Conservation (phyloP, 35 echinoderm and acorn worm genomes). For the Heliocidaris tuberculata region DNA sequence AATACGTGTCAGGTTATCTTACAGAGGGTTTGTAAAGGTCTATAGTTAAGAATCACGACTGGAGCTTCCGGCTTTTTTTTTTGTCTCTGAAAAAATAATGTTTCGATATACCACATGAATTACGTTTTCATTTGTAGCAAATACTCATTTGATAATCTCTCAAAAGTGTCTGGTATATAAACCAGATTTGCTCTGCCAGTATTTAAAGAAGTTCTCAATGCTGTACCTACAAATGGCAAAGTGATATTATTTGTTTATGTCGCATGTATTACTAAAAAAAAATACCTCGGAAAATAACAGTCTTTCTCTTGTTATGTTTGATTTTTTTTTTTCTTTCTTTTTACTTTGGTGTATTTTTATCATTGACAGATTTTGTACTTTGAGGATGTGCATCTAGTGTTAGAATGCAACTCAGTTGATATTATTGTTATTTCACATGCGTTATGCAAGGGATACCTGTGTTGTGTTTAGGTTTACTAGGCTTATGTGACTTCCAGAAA, state of each 20-base stretch:
- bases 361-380: neutral
- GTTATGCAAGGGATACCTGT: neutral
- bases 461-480: neutral
- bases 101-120: neutral
- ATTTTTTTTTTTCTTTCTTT: neutral
- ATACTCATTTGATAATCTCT: neutral
- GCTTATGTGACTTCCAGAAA: neutral
- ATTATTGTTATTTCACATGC: neutral
- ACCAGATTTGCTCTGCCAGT: neutral
- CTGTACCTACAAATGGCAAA: neutral
- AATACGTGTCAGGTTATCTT: neutral
- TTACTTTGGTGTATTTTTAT: neutral
- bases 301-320: conserved; percentile 17
- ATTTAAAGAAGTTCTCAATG: neutral
- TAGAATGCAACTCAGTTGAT: neutral
- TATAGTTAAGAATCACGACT: too few species aligned
- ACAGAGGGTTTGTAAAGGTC: neutral
- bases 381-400: neutral
- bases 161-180: neutral
- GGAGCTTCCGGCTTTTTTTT: neutral
- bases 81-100: neutral
- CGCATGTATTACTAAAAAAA: neutral
- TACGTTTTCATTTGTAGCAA: neutral
- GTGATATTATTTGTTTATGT: conserved; percentile 4
- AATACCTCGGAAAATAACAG: conserved; percentile 10